Evolutionary conservation across 2,797 vertebrate species (phyloP), one percentile per base, ranked within the genome.

Genomic region (Salarias fasciatus): DNA sequence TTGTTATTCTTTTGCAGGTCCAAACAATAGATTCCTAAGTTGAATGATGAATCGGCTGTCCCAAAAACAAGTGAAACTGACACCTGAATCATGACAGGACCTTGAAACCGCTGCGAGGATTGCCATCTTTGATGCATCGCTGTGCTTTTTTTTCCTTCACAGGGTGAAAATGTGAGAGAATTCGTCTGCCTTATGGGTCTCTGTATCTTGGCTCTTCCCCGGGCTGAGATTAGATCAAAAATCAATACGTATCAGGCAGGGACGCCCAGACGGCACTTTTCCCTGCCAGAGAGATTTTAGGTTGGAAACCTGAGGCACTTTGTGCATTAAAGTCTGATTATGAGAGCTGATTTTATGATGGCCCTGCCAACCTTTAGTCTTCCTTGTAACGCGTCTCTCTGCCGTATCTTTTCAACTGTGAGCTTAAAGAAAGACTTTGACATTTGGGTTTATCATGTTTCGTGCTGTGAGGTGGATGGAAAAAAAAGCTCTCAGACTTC

Each of bases 221-320:
- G 0, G 59, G 60, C 69, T 53, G 56, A 69, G 76, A 82, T 85
- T 79, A 79, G 54, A 85, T 85, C 73, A 68, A 46, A 83, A 78
- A 84, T 88, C 84, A 60, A 84, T 86, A 74, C 36, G 12, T 46
- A 71, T 75, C 72, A 77, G 64, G 18, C 72, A 4, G 46, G 15
- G 67, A 68, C 49, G 62, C 63, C 51, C 24, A 9, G 46, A 52
- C 40, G 50, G 67, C 60, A 50, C 62, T 72, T 76, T 70, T 79
- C 57, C 58, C 72, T 47, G 75, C 60, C 63, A 68, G 49, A 60
- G 41, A 64, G 59, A 74, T 79, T 57, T 78, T 43, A 65, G 37
- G 51, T 57, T 70, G 47, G 51, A 70, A 79, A 65, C 60, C 69
- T 61, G 12, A 51, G 45, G 72, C 55, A 11, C 41, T 80, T 52